phyloP scores from a whole-genome alignment of 2,113 vertebrate species.

The Thinocorus orbignyianus region DNA sequence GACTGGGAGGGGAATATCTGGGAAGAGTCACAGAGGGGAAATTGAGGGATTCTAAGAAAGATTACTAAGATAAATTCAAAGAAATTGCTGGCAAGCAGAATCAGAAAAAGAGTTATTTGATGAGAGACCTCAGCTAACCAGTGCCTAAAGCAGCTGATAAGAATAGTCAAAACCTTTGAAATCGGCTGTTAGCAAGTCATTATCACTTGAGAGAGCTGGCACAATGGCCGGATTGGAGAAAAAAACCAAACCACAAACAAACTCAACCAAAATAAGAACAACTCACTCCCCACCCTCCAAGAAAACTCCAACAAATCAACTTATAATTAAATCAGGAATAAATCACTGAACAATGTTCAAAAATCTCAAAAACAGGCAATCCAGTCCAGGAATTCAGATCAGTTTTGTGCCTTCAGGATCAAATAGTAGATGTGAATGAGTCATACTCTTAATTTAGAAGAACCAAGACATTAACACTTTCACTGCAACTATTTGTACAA shows the following conservation, averaged over 20 bases:
- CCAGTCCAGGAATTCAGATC: not conserved
- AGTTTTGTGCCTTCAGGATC: not conserved
- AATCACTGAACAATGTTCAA: not conserved
- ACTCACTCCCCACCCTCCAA: not conserved
- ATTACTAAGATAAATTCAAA: not conserved
- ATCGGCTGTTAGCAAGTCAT: not conserved
- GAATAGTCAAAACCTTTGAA: not conserved
- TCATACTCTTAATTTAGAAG: not conserved
- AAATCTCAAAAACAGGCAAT: not conserved
- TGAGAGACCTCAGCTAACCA: not conserved
- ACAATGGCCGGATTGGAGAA: not conserved
- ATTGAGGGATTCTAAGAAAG: not conserved
- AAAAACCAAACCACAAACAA: not conserved
- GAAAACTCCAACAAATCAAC: not conserved
- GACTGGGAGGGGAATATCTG: not conserved
- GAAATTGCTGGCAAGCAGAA: not conserved
- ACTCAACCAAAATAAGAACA: not conserved
- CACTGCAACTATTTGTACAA: not conserved
- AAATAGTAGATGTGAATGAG: not conserved
- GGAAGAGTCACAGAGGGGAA: accelerated
- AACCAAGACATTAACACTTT: not conserved
- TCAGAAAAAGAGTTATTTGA: not conserved
- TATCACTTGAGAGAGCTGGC: not conserved
- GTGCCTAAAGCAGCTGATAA: not conserved
- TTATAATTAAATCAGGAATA: not conserved